Evolutionary conservation across 2,888 invertebrate genomes (phyloP).

Genomic region (Chymomyza fuscimana): DNA sequence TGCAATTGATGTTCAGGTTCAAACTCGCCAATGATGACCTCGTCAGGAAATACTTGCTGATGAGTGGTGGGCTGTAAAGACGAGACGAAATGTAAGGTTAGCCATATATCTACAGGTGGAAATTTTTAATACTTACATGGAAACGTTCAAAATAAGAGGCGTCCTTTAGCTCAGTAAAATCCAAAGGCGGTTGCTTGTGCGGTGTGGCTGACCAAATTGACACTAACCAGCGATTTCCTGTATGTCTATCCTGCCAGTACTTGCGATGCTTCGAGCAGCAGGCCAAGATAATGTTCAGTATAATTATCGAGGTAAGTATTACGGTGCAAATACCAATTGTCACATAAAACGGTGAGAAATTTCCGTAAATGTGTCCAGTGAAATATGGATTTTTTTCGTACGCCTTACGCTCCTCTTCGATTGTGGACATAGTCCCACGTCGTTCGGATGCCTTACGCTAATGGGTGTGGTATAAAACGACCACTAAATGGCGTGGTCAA

Average conservation of each 20-base stretch:
- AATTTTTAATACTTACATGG: conserved; percentile 60
- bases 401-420: conserved; percentile 83
- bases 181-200: conserved; percentile 89
- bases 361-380: conserved; percentile 83
- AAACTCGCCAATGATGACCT: conserved; percentile 73
- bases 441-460: conserved; percentile 22
- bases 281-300: conserved; percentile 89
- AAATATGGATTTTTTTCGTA: conserved; percentile 84
- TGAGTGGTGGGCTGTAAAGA: conserved; percentile 65
- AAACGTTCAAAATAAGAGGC: conserved; percentile 78
- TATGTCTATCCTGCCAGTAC: conserved; percentile 90
- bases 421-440: conserved; percentile 82
- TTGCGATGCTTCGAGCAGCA: conserved; percentile 89
- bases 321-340: conserved; percentile 89
- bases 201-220: conserved; percentile 92
- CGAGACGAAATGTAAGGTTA: neutral
- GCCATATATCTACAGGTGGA: neutral
- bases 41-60: conserved; percentile 69
- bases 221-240: conserved; percentile 91
- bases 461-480: conserved; percentile 30
- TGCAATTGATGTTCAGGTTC: conserved; percentile 60
- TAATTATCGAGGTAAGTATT: conserved; percentile 85
- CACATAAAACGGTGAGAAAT: conserved; percentile 92
- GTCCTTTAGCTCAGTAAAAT: conserved; percentile 87
- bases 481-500: conserved; percentile 39